A percentile compares a stretch with the other conserved stretches of the same genome.
Evolutionary conservation across 2,888 invertebrate genomes (phyloP).

Genomic region (Chydorus sphaericus): DNA sequence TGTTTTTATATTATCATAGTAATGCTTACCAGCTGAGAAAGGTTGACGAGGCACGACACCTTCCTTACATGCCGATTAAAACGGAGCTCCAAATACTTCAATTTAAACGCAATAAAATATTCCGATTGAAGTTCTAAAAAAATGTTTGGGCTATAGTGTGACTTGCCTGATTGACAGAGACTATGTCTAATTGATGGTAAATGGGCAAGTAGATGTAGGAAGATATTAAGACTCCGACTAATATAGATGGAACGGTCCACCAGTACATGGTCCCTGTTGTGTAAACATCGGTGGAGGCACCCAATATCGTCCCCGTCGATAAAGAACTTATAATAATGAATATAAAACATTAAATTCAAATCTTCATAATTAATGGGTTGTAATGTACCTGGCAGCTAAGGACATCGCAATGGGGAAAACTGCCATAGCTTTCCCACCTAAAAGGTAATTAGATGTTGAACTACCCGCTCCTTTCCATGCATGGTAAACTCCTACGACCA

Average conservation of each 20-base stretch:
- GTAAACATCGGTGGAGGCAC: constrained; percentile 65
- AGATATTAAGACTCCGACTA: constrained; percentile 19
- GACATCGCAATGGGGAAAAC: constrained; percentile 30
- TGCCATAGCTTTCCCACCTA: constrained; percentile 24
- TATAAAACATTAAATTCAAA: neutral
- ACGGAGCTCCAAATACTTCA: constrained; percentile 19
- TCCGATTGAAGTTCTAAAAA: too few relatives aligned
- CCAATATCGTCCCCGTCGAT: constrained; percentile 60
- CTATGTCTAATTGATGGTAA: constrained; percentile 23
- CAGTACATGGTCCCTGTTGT: constrained; percentile 62
- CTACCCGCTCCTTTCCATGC: constrained; percentile 17
- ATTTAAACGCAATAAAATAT: too few relatives aligned
- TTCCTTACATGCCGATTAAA: constrained; percentile 18
- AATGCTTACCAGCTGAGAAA: too few relatives aligned
- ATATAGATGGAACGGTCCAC: constrained; percentile 24
- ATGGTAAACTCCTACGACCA: constrained; percentile 18
- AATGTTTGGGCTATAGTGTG: too few relatives aligned
- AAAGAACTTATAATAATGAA: constrained; percentile 40
- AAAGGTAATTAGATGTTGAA: constrained; percentile 22
- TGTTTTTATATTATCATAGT: too few relatives aligned
- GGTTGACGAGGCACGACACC: constrained; percentile 15
- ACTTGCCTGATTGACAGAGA: constrained; percentile 26
- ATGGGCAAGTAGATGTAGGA: constrained; percentile 23
- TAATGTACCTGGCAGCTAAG: too few relatives aligned
- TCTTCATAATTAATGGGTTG: too few relatives aligned